These are phyloP conservation scores for Clarias batrachus DNA, from an alignment of 2,113 vertebrate species.

Conservation along the genomic window DNA sequence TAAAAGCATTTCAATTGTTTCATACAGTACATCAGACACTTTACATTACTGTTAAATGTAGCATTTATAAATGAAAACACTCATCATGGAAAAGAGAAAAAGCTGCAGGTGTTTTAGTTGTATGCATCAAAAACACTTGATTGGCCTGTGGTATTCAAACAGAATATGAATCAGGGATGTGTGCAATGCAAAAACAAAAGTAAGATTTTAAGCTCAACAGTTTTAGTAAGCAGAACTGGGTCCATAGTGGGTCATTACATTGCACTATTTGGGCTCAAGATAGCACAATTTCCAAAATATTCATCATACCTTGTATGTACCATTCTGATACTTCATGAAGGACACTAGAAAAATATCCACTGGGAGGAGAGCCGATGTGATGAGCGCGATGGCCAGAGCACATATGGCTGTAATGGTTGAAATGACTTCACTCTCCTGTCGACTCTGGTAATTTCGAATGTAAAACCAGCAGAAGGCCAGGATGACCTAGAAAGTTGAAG, in stretches of 20 bases:
- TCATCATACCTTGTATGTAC: conserved; percentile 91
- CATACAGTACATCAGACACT: no score
- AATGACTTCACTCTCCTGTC: conserved; percentile 91
- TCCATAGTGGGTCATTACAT: neutral
- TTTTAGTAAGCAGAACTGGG: neutral
- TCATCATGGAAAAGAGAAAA: no score
- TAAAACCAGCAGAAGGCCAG: conserved; percentile 95
- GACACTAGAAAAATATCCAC: conserved; percentile 98
- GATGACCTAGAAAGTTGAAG: conserved; percentile 77
- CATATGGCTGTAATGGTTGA: conserved; percentile 97
- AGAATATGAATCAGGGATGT: no score
- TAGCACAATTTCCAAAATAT: conserved; percentile 14
- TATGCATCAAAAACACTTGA: no score
- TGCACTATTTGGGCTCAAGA: neutral
- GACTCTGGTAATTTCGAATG: conserved; percentile 95
- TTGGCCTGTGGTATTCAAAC: no score
- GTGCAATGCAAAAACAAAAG: no score
- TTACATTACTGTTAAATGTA: no score
- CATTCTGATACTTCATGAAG: conserved; percentile 93
- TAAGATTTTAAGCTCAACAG: neutral
- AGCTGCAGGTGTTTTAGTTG: no score
- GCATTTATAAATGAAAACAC: no score
- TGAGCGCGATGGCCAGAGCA: conserved; percentile 89
- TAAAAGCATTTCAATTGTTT: no score
- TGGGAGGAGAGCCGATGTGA: conserved; percentile 91